These are phyloP conservation scores for Odontamblyopus rebecca DNA, from an alignment of 2,797 vertebrate species.

Conservation along the genomic window DNA sequence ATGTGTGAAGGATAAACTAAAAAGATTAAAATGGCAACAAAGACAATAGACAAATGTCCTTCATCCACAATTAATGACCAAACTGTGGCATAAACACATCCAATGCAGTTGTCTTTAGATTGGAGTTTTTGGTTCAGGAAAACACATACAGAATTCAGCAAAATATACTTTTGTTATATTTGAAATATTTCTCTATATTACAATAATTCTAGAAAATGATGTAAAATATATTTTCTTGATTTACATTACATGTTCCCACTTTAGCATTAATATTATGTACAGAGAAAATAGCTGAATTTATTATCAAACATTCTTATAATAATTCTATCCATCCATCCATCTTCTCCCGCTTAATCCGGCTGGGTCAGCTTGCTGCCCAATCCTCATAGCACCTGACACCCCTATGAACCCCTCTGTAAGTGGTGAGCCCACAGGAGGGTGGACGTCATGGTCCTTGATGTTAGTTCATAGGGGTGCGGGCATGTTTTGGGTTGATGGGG, in stretches of 20 bases:
- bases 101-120: background rate
- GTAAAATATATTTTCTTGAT: background rate
- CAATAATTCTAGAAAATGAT: background rate
- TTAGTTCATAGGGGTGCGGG: too few species aligned
- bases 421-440: too few species aligned
- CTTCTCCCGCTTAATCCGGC: too few species aligned
- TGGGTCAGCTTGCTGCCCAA: too few species aligned
- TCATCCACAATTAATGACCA: background rate
- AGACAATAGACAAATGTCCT: background rate
- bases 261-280: too few species aligned
- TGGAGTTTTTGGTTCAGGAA: background rate
- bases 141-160: too few species aligned
- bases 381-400: too few species aligned
- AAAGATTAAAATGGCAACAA: background rate
- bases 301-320: background rate
- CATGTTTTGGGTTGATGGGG: too few species aligned
- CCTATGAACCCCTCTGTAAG: too few species aligned
- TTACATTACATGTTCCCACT: too few species aligned
- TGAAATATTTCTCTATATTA: background rate
- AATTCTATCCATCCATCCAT: background rate
- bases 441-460: too few species aligned
- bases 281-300: too few species aligned
- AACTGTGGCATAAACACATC: background rate
- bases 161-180: background rate
- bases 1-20: constrained; percentile 7